Evolutionary conservation across 2,113 vertebrate species (phyloP).

Genomic region (Hirundichthys speculiger): DNA sequence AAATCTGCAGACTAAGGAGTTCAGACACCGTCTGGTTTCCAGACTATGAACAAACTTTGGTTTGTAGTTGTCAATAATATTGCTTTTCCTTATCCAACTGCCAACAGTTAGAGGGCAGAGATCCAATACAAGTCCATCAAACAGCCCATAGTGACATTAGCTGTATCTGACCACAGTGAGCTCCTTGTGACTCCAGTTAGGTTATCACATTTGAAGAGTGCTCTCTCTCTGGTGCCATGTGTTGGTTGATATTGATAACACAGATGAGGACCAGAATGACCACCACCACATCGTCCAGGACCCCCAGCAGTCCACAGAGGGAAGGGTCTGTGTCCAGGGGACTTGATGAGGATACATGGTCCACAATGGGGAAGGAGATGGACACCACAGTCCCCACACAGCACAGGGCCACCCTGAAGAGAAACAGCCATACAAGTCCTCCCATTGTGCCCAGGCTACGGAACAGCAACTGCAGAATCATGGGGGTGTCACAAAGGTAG

Average conservation of each 20-base stretch:
- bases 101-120: slow-evolving; percentile 7
- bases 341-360: background rate
- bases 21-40: slow-evolving; percentile 5
- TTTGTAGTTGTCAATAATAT: slow-evolving; percentile 25
- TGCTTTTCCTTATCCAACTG: slow-evolving; percentile 23
- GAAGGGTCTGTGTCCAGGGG: slow-evolving; percentile 66
- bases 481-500: slow-evolving; percentile 80
- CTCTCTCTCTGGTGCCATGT: slow-evolving; percentile 75
- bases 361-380: slow-evolving; percentile 67
- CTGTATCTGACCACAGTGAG: slow-evolving; percentile 23
- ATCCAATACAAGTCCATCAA: slow-evolving; percentile 41
- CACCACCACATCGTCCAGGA: slow-evolving; percentile 81
- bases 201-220: slow-evolving; percentile 19
- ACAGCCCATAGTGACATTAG: slow-evolving; percentile 7
- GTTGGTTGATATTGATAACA: slow-evolving; percentile 83
- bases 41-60: too few relatives aligned
- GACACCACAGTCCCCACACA: slow-evolving; percentile 78
- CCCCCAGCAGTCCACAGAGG: slow-evolving; percentile 76
- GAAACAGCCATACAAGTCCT: slow-evolving; percentile 81
- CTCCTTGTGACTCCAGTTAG: slow-evolving; percentile 53
- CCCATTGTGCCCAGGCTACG: slow-evolving; percentile 76
- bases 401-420: slow-evolving; percentile 81
- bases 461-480: slow-evolving; percentile 75
- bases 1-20: slow-evolving; percentile 15
- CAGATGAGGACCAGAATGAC: slow-evolving; percentile 84